These are phyloP conservation scores for Dicranocentrus wangi DNA, from an alignment of 2,888 invertebrate genomes.

Conservation along the genomic window DNA sequence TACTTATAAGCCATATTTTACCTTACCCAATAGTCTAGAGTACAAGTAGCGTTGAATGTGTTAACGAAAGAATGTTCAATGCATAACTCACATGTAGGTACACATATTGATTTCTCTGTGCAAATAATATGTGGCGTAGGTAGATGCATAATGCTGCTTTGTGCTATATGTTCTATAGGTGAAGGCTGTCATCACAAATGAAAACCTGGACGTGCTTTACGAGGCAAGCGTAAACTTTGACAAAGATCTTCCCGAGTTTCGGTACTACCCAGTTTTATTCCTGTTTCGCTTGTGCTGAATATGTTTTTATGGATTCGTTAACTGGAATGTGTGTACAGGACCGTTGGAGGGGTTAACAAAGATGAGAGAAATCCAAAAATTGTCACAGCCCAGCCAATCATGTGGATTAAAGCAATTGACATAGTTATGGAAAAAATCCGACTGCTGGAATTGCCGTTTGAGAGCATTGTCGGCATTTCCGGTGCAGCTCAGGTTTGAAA, in stretches of 20 bases:
- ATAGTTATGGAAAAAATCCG: conserved; percentile 89
- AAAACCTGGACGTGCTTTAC: conserved; percentile 82
- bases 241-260: conserved; percentile 93
- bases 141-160: too few relatives aligned
- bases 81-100: too few relatives aligned
- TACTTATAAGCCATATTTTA: neutral
- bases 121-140: neutral
- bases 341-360: conserved; percentile 80
- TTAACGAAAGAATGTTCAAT: too few relatives aligned
- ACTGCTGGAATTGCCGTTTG: conserved; percentile 87
- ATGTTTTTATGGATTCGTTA: too few relatives aligned
- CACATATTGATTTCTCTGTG: too few relatives aligned
- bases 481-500: conserved; percentile 89
- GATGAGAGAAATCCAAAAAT: conserved; percentile 77
- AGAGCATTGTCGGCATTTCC: conserved; percentile 87
- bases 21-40: too few relatives aligned
- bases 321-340: too few relatives aligned
- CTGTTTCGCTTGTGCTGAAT: too few relatives aligned
- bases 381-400: conserved; percentile 87
- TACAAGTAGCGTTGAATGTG: too few relatives aligned
- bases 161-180: too few relatives aligned
- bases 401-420: conserved; percentile 97
- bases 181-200: conserved; percentile 89
- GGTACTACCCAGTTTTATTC: conserved; percentile 77
- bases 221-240: conserved; percentile 92